Conservation (phyloP, 1,140 invertebrate genomes). For the Drosophila santomea region DNA sequence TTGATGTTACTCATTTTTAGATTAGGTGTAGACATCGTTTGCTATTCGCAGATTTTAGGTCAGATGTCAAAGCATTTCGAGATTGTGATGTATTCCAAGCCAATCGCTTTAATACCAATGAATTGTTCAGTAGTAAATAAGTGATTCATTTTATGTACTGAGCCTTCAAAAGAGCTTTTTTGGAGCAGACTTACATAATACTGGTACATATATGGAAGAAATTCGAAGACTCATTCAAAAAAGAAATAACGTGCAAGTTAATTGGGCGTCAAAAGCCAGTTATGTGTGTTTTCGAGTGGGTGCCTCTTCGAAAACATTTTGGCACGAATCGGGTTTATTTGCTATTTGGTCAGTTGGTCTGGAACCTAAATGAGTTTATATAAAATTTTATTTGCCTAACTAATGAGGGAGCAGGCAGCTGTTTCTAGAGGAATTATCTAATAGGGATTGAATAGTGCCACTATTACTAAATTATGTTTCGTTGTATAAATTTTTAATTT, state of each 20-base stretch:
- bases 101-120: not conserved
- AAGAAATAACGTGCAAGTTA: constrained; percentile 28
- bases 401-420: constrained; percentile 15
- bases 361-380: constrained; percentile 1
- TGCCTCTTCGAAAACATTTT: constrained; percentile 13
- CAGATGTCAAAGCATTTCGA: constrained; percentile 13
- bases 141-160: constrained; percentile 14
- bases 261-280: constrained; percentile 43
- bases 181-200: constrained; percentile 10
- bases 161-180: constrained; percentile 14
- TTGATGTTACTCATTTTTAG: not conserved
- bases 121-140: not conserved
- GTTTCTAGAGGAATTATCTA: constrained; percentile 1
- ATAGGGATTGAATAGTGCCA: not conserved
- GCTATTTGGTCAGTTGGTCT: constrained; percentile 19
- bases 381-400: constrained; percentile 1
- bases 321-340: not conserved
- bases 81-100: constrained; percentile 4
- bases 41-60: constrained; percentile 23
- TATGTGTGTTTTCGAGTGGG: constrained; percentile 12
- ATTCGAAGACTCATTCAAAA: not conserved
- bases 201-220: constrained; percentile 6
- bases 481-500: no score
- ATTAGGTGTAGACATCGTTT: not conserved
- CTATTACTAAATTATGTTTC: no score